A percentile compares a stretch with the other conserved stretches of the same genome.
Evolutionary conservation across 2,888 invertebrate genomes (phyloP).

Genomic region (Gastracanthus pulcherrimus): DNA sequence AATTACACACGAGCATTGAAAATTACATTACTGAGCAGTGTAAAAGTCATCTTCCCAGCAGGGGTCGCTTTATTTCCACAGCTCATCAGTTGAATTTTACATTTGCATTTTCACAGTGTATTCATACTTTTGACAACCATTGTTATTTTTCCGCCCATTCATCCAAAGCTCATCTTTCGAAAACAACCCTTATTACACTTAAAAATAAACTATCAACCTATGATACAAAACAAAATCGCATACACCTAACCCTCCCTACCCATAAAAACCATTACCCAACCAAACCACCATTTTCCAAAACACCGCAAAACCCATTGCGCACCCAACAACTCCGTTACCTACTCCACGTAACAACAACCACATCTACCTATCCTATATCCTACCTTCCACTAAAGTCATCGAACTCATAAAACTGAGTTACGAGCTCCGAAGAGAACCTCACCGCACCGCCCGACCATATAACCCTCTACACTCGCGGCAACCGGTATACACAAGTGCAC

Average conservation of each 20-base stretch:
- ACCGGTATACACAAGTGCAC: not conserved
- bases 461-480: not conserved
- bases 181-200: too few relatives aligned
- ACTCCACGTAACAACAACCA: not conserved
- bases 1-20: too few relatives aligned
- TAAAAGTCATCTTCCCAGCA: too few relatives aligned
- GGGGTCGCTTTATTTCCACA: too few relatives aligned
- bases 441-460: not conserved
- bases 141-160: too few relatives aligned
- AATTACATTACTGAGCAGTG: too few relatives aligned
- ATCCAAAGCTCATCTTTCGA: too few relatives aligned
- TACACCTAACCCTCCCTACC: not conserved
- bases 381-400: slow-evolving; percentile 25
- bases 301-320: not conserved
- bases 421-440: too few relatives aligned
- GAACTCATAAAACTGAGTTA: slow-evolving; percentile 22
- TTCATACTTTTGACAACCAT: too few relatives aligned
- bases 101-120: too few relatives aligned
- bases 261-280: not conserved
- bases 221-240: not conserved
- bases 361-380: too few relatives aligned
- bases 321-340: not conserved
- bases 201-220: not conserved
- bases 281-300: not conserved
- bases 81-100: too few relatives aligned